These are phyloP conservation scores for Myotis brandtii DNA, from an alignment of 2,113 vertebrate genomes.

Conservation along the genomic window DNA sequence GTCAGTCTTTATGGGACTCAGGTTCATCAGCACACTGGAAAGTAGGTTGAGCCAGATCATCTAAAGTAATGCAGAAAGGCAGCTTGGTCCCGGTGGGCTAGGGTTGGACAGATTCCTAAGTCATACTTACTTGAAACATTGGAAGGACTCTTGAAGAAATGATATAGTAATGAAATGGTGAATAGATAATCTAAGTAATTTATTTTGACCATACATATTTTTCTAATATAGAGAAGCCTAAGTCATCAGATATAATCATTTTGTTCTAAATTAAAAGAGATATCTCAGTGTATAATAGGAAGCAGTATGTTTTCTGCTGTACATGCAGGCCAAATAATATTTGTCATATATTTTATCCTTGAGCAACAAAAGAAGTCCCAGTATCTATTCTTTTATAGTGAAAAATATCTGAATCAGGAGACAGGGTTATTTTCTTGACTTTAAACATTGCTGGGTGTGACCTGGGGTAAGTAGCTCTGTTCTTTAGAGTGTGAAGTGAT, in stretches of 20 bases:
- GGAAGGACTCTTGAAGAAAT: not conserved
- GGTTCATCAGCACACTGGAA: not conserved
- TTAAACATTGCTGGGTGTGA: not conserved
- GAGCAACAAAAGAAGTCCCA: not conserved
- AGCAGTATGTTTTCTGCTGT: not conserved
- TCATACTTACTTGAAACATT: not conserved
- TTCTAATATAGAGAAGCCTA: constrained; percentile 10
- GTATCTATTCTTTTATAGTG: not conserved
- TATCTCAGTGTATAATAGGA: not conserved
- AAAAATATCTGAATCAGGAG: constrained; percentile 20
- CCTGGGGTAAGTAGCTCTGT: not conserved
- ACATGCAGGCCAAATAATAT: not conserved
- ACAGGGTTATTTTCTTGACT: not conserved
- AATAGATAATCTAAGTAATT: not conserved
- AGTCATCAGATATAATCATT: not conserved
- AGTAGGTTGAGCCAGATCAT: not conserved
- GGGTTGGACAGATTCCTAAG: not conserved
- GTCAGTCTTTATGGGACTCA: not conserved
- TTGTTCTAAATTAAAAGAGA: constrained; percentile 48
- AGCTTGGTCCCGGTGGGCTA: not conserved
- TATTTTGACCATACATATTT: not conserved
- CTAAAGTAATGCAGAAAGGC: not conserved
- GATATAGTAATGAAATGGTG: not conserved
- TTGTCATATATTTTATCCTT: not conserved
- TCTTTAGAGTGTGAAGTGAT: not conserved